phyloP scores from a whole-genome alignment of 2,113 vertebrate genomes.

The Centropus unirufus region DNA sequence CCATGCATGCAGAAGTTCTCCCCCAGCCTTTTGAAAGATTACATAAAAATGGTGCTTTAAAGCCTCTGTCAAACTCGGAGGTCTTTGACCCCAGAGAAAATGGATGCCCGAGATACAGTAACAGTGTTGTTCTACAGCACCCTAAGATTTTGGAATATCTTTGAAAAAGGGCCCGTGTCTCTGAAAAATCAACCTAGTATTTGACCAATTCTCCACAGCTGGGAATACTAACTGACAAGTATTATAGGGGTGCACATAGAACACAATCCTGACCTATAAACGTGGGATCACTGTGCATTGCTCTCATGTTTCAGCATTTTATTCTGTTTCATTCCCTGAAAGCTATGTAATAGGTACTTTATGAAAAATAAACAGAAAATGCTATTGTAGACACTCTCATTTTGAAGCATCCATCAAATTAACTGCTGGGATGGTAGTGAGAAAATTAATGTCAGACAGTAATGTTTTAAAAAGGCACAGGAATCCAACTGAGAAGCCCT shows the following conservation, averaged over 20 bases:
- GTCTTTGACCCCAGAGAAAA: background rate
- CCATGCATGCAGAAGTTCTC: background rate
- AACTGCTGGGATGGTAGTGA: background rate
- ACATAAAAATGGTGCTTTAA: background rate
- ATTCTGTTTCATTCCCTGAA: background rate
- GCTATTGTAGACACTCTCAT: background rate
- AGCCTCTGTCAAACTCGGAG: rapidly evolving
- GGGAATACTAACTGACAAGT: background rate
- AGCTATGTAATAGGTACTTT: background rate
- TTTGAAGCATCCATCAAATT: slow-evolving; percentile 3
- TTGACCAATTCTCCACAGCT: background rate
- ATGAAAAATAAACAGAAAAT: background rate
- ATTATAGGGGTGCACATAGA: rapidly evolving
- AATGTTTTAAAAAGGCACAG: slow-evolving; percentile 20
- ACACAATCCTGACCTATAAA: background rate
- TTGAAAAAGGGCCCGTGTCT: background rate
- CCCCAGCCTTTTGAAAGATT: background rate
- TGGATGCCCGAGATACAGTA: background rate
- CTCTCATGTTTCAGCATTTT: background rate
- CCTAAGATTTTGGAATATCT: background rate
- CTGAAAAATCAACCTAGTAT: background rate
- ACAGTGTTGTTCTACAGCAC: background rate
- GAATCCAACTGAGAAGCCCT: slow-evolving; percentile 17
- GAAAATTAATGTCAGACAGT: slow-evolving; percentile 27
- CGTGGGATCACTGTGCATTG: rapidly evolving